These are phyloP conservation scores for Eristalinus aeneus DNA, from an alignment of 2,888 invertebrate genomes.

Conservation along the genomic window DNA sequence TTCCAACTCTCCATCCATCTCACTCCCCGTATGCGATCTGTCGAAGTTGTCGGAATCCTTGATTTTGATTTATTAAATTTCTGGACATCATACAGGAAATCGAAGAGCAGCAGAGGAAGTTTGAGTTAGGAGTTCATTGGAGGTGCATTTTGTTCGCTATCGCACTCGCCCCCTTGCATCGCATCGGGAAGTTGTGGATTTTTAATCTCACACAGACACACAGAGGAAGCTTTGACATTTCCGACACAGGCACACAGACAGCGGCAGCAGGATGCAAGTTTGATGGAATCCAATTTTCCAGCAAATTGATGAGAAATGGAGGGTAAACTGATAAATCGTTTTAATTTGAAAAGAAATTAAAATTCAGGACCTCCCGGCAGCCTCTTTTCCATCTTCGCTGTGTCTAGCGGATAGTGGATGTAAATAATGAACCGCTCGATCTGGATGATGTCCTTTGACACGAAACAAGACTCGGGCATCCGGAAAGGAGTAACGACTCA, in stretches of 20 bases:
- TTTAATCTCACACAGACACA: not conserved
- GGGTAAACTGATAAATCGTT: slow-evolving; percentile 68
- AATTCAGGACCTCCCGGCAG: slow-evolving; percentile 28
- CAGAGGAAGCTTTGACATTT: not conserved
- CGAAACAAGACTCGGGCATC: not conserved
- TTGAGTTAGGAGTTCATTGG: not conserved
- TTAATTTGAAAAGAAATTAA: slow-evolving; percentile 68
- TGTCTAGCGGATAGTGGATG: not conserved
- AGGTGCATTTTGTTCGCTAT: not conserved
- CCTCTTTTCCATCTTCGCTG: not conserved
- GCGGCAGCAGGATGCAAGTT: slow-evolving; percentile 51
- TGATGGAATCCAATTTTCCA: slow-evolving; percentile 68
- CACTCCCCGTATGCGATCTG: slow-evolving; percentile 34
- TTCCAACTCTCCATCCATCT: not conserved
- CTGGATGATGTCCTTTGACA: slow-evolving; percentile 12
- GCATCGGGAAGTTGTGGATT: not conserved
- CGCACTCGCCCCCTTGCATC: not conserved
- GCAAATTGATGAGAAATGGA: slow-evolving; percentile 68
- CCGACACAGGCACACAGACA: not conserved
- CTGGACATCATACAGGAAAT: slow-evolving; percentile 10
- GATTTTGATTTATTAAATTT: slow-evolving; percentile 65
- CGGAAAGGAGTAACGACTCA: slow-evolving; percentile 50
- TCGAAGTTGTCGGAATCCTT: slow-evolving; percentile 59
- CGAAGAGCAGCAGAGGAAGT: not conserved
- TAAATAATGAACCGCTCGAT: slow-evolving; percentile 29